Conservation (phyloP, 2,113 vertebrate genomes). For the Dinomys branickii region DNA sequence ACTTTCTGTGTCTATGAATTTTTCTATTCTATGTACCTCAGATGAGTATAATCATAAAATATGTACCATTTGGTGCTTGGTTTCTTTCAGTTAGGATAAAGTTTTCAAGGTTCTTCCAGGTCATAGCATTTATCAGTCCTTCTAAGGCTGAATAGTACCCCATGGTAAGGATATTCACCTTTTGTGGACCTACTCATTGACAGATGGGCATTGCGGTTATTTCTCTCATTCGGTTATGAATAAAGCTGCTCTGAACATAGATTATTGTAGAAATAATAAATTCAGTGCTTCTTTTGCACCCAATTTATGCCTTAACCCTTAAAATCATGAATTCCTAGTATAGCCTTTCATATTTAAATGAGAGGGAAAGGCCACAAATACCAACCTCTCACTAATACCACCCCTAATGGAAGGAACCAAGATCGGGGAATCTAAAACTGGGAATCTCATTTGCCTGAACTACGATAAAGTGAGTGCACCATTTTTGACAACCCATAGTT, state of each 20-base stretch:
- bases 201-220: no score
- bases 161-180: rapidly evolving
- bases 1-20: neutral
- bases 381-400: neutral
- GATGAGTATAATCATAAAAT: neutral
- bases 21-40: neutral
- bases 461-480: neutral
- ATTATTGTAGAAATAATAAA: neutral
- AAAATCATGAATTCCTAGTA: neutral
- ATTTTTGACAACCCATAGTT: neutral
- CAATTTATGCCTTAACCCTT: neutral
- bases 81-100: neutral
- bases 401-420: neutral
- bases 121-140: neutral
- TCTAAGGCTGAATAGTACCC: no score
- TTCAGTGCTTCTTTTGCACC: neutral
- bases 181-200: neutral
- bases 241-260: neutral
- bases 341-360: neutral
- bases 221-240: neutral
- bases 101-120: neutral
- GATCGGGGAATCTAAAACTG: neutral
- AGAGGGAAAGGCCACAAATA: neutral
- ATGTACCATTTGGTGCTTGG: neutral
- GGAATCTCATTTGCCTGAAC: neutral